Conservation (phyloP, 2,888 invertebrate genomes). For the Platerodrilus igneus region DNA sequence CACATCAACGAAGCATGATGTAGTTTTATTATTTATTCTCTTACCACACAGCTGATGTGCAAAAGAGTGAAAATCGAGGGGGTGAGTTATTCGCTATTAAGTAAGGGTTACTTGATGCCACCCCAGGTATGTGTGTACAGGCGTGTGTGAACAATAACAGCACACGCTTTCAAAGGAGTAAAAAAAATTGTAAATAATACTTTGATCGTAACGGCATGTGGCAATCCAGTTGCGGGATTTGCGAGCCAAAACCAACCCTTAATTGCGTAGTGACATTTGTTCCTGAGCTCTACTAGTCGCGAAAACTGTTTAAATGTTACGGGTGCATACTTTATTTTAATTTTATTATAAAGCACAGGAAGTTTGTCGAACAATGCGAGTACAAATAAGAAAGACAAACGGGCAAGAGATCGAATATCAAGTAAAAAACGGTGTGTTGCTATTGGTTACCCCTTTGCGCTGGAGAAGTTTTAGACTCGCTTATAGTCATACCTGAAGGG, state of each 20-base stretch:
- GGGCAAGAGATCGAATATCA: conserved; percentile 38
- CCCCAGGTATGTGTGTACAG: conserved; percentile 29
- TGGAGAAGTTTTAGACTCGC: conserved; percentile 44
- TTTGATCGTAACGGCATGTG: conserved; percentile 41
- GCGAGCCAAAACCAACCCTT: no score
- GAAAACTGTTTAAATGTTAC: conserved; percentile 7
- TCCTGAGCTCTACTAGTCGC: background rate
- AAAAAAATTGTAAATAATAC: conserved; percentile 43
- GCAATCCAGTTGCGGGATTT: conserved; percentile 30
- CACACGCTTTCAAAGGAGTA: conserved; percentile 40
- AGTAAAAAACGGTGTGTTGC: conserved; percentile 37
- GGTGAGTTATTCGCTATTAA: conserved; percentile 29
- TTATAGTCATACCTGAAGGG: conserved; percentile 37
- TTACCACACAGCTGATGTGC: conserved; percentile 45
- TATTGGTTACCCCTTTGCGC: conserved; percentile 43
- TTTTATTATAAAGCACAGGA: conserved; percentile 11
- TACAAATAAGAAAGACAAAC: conserved; percentile 37
- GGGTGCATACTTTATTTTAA: no score
- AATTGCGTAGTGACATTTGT: no score
- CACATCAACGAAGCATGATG: no score
- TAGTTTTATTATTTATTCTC: conserved; percentile 41
- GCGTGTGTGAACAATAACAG: conserved; percentile 36
- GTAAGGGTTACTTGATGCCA: conserved; percentile 34
- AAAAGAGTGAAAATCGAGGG: conserved; percentile 34
- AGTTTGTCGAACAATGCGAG: conserved; percentile 14